Evolutionary conservation across 2,888 invertebrate species (phyloP).

Genomic region (Idaea biselata): DNA sequence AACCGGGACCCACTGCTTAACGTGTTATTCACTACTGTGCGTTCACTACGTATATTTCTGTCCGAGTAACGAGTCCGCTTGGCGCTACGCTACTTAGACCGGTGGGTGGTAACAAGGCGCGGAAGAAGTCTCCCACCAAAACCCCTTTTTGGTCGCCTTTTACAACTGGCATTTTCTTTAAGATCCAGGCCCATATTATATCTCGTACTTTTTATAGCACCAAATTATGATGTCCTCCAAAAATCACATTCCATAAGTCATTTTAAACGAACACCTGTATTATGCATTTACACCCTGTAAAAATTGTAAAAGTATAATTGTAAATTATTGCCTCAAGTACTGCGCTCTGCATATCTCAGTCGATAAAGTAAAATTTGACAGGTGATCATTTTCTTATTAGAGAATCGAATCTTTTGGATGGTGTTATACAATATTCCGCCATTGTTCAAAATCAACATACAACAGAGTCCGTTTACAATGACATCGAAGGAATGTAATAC

Average conservation of each 20-base stretch:
- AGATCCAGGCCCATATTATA: neutral
- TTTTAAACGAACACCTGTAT: neutral
- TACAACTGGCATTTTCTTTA: no score
- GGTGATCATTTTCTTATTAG: slow-evolving; percentile 42
- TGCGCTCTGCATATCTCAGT: slow-evolving; percentile 16
- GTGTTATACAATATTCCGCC: neutral
- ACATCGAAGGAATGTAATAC: no score
- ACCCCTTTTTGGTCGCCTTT: no score
- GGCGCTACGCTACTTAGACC: no score
- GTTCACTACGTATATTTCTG: no score
- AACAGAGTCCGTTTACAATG: no score
- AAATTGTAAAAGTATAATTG: slow-evolving; percentile 14
- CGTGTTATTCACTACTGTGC: no score
- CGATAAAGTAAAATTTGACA: slow-evolving; percentile 32
- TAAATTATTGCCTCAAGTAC: slow-evolving; percentile 11
- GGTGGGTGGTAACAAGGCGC: no score
- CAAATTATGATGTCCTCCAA: neutral
- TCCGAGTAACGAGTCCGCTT: no score
- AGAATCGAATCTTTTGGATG: neutral
- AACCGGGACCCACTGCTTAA: no score
- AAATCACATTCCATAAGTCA: neutral
- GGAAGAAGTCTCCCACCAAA: no score
- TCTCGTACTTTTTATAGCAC: neutral
- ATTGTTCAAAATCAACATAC: neutral
- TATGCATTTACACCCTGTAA: neutral